These are phyloP conservation scores for Plutomurus gul DNA, from an alignment of 1,140 invertebrate species.

Conservation along the genomic window DNA sequence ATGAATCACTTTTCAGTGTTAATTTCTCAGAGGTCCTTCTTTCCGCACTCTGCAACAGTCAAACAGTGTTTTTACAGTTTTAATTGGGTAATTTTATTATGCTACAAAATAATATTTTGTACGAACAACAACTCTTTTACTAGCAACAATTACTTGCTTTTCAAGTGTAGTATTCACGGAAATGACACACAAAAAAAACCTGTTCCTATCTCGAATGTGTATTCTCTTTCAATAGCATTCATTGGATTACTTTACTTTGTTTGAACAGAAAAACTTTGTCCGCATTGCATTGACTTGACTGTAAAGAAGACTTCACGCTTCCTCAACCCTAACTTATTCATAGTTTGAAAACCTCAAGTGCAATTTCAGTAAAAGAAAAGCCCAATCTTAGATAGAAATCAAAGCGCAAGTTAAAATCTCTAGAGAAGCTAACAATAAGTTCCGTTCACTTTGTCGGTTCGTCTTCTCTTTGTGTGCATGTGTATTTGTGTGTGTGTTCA, in stretches of 20 bases:
- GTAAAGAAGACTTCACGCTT: neutral
- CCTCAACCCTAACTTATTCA: neutral
- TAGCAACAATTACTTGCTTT: neutral
- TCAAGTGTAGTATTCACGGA: no score
- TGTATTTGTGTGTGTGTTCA: neutral
- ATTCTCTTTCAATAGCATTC: neutral
- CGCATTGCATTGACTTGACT: neutral
- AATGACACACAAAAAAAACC: no score
- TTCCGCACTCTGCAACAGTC: neutral
- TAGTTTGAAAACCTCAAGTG: constrained; percentile 19
- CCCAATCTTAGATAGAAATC: constrained; percentile 21
- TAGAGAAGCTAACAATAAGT: constrained; percentile 24
- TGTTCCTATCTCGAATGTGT: no score
- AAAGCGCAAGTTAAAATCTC: constrained; percentile 24
- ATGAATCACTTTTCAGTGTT: constrained; percentile 11
- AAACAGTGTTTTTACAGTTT: neutral
- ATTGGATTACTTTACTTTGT: neutral
- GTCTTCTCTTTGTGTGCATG: neutral
- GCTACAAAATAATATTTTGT: neutral
- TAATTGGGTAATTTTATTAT: constrained; percentile 2
- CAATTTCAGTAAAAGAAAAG: neutral
- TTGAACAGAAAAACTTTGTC: neutral
- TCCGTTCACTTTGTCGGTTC: constrained; percentile 25
- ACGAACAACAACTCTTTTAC: neutral
- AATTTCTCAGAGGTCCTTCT: neutral